Base-by-base conservation (phyloP, 2,797 vertebrate species). In the Hoplostethus mediterraneus region DNA sequence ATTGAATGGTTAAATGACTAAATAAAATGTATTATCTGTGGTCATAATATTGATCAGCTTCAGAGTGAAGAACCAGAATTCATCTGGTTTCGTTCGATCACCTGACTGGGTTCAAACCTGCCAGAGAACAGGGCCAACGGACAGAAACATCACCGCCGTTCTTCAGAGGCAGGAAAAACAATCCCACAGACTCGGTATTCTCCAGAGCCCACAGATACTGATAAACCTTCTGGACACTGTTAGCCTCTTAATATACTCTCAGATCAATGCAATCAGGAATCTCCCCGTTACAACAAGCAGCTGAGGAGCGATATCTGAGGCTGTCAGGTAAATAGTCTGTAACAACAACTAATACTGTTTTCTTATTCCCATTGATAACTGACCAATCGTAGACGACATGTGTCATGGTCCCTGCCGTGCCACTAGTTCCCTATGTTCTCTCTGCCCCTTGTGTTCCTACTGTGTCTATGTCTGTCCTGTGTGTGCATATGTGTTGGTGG, bases 201-300 rank as follows among this genome's bases (percentile, higher is more conserved):
- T 84, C 70, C 51, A 42, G 79, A 82, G 75, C 55, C 30, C 25
- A 54, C 71, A 71, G 84, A 82, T 75, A 58, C 70, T 83, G 85
- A 89, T 82, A 73, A 88, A 90, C 80, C 76, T 71, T 79, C 86
- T 17, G 71, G 73, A 75, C 79, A 48, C 51, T n/a, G 58, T 30
- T 53, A 67, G 78, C 48, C 71, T 77, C 90, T 88, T 89, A 90
- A 90, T 83, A 88, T 91, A 93, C 87, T 70, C 54, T 79, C 63
- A 66, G 85, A 93, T 93, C 89, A 85, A 90, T 91, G 83, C 82
- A 85, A 87, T 86, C 74, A 78, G 82, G 57, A 85, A 84, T 89
- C 86, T 85, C 53, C 67, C 77, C 76, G 57, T 83, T 77, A 79
- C 74, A 63, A 82, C 67, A 16, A 80, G 79, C 73, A 3, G 36